Conservation (phyloP, 2,797 vertebrate species). For the Lutjanus campechanus region DNA sequence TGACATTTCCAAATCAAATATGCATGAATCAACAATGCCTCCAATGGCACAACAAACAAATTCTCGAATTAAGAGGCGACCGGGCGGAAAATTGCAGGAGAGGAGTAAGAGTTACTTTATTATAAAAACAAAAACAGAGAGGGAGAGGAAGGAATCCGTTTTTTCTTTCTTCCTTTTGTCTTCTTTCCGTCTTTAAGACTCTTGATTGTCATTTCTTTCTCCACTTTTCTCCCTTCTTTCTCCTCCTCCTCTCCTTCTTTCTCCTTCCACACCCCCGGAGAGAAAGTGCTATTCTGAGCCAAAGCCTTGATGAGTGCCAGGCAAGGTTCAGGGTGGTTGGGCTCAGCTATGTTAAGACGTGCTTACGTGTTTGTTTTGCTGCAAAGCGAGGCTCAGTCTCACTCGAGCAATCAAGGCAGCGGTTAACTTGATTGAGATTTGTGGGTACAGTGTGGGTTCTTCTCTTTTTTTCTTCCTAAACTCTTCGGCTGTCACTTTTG, state of each 20-base stretch:
- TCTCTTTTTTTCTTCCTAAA: background rate
- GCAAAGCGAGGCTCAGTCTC: slow-evolving; percentile 66
- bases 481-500: slow-evolving; percentile 9
- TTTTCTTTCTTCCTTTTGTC: background rate
- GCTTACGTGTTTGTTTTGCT: slow-evolving; percentile 73
- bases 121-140: slow-evolving; percentile 31
- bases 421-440: slow-evolving; percentile 73
- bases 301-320: slow-evolving; percentile 63
- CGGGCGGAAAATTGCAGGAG: slow-evolving; percentile 75
- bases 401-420: slow-evolving; percentile 70
- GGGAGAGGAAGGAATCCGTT: slow-evolving; percentile 2
- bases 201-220: slow-evolving; percentile 23
- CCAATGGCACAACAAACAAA: slow-evolving; percentile 76
- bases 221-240: slow-evolving; percentile 1
- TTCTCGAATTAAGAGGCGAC: slow-evolving; percentile 73
- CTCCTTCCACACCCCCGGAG: slow-evolving; percentile 30
- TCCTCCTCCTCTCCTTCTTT: slow-evolving; percentile 1
- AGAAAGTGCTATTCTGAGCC: slow-evolving; percentile 60
- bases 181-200: slow-evolving; percentile 15
- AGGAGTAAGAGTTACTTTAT: slow-evolving; percentile 63
- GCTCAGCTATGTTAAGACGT: slow-evolving; percentile 70
- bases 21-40: slow-evolving; percentile 80
- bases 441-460: slow-evolving; percentile 18
- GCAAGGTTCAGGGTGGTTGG: slow-evolving; percentile 57
- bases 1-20: slow-evolving; percentile 83